Conservation (phyloP, 2,888 invertebrate genomes). For the Pseudanteris insignis region DNA sequence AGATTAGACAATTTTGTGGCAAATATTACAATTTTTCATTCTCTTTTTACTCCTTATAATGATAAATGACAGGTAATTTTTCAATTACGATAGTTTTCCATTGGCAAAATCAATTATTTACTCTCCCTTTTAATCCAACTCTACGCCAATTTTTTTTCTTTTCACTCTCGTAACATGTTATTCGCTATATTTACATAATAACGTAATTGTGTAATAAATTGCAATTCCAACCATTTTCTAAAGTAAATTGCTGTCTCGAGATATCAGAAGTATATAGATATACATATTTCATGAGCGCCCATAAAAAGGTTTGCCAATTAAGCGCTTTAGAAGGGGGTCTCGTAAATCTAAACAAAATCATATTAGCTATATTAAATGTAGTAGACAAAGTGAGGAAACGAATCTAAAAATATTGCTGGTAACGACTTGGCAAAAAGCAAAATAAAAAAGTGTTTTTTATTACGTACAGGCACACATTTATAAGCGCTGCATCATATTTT, state of each 20-base stretch:
- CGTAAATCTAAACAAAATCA: conserved; percentile 37
- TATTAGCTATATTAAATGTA: conserved; percentile 31
- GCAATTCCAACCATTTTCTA: conserved; percentile 21
- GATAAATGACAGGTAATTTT: too few species aligned
- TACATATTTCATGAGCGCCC: conserved; percentile 23
- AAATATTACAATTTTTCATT: too few species aligned
- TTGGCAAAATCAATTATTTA: too few species aligned
- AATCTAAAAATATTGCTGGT: conserved; percentile 20
- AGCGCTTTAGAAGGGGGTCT: conserved; percentile 22
- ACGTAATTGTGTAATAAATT: conserved; percentile 26
- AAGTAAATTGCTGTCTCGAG: conserved; percentile 23
- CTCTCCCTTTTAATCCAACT: too few species aligned
- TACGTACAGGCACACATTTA: too few species aligned
- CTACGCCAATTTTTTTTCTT: not conserved
- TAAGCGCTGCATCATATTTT: conserved; percentile 16
- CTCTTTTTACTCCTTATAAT: too few species aligned
- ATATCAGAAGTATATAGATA: conserved; percentile 15
- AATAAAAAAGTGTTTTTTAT: conserved; percentile 12
- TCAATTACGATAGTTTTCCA: too few species aligned
- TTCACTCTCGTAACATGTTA: conserved; percentile 12
- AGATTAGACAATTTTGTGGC: too few species aligned
- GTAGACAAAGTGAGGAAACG: conserved; percentile 14
- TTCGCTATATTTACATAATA: conserved; percentile 21
- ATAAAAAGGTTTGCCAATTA: conserved; percentile 35
- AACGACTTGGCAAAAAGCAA: conserved; percentile 5